Evolutionary conservation across 2,113 vertebrate species (phyloP).

Genomic region (Haplotaxodon microlepis): DNA sequence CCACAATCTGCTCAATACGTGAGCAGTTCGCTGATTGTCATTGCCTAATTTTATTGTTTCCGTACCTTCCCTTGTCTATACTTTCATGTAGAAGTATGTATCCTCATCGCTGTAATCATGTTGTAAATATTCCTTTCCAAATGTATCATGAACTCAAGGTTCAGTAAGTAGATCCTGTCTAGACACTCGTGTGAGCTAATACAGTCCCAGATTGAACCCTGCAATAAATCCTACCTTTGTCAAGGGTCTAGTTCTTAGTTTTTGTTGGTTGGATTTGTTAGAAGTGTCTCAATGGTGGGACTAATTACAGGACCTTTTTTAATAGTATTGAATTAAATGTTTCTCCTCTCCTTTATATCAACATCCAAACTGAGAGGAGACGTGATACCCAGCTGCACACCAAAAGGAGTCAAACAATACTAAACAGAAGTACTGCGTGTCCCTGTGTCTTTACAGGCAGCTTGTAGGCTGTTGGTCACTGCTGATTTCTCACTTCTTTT

Average conservation of each 20-base stretch:
- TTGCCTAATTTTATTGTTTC: neutral
- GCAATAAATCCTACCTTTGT: conserved; percentile 13
- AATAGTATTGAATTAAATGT: neutral
- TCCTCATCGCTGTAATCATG: conserved; percentile 8
- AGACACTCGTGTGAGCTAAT: neutral
- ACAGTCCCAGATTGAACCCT: neutral
- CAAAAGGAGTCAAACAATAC: neutral
- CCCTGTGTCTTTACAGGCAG: neutral
- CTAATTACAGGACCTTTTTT: neutral
- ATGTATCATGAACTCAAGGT: conserved; percentile 9
- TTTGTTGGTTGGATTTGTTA: neutral
- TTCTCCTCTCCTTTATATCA: neutral
- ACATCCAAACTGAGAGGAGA: neutral
- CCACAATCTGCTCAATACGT: neutral
- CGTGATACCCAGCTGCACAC: neutral
- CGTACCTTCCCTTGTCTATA: neutral
- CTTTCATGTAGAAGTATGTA: neutral
- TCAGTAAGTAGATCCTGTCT: neutral
- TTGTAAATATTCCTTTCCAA: conserved; percentile 58
- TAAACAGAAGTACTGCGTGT: conserved; percentile 1
- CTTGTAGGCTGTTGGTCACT: neutral
- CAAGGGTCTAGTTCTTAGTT: neutral
- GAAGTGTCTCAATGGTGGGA: neutral
- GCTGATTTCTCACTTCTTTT: neutral
- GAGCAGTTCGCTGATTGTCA: neutral